A percentile compares a stretch with the other conserved stretches of the same genome.
Evolutionary conservation across 2,113 vertebrate genomes (phyloP).

Genomic region (Catharus fuscescens): DNA sequence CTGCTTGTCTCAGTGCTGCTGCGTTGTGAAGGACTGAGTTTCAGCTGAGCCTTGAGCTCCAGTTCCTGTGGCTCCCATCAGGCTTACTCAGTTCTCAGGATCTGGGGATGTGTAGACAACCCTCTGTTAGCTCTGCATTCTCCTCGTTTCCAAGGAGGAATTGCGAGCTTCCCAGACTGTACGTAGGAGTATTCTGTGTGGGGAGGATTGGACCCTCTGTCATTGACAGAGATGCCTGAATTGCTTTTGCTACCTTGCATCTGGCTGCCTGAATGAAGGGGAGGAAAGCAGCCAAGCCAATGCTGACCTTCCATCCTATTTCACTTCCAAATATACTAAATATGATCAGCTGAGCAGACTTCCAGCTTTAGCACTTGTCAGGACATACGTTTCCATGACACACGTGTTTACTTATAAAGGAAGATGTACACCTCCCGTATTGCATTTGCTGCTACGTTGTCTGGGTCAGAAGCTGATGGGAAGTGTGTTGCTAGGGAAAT

Average conservation of each 20-base stretch:
- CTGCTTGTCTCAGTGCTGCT: background rate
- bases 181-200: conserved; percentile 38
- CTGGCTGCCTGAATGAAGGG: conserved; percentile 52
- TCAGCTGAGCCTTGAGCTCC: background rate
- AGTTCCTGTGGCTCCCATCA: background rate
- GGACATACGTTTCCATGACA: background rate
- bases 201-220: conserved; percentile 56
- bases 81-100: background rate
- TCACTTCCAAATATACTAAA: conserved; percentile 10
- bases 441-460: background rate
- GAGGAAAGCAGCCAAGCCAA: background rate
- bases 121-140: conserved; percentile 30
- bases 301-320: conserved; percentile 19
- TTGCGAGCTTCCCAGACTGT: conserved; percentile 58
- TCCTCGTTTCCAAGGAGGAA: conserved; percentile 54
- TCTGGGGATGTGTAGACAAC: conserved; percentile 1
- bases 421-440: background rate
- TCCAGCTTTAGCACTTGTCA: conserved; percentile 27
- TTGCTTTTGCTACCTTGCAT: conserved; percentile 53
- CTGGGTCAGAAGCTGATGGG: background rate
- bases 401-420: background rate
- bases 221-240: conserved; percentile 52
- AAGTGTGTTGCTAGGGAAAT: background rate
- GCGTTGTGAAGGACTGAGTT: background rate
- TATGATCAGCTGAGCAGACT: conserved; percentile 9